Evolutionary conservation across 2,888 invertebrate species (phyloP), one percentile per base, ranked within the genome.

Genomic region (Theristus sp.): DNA sequence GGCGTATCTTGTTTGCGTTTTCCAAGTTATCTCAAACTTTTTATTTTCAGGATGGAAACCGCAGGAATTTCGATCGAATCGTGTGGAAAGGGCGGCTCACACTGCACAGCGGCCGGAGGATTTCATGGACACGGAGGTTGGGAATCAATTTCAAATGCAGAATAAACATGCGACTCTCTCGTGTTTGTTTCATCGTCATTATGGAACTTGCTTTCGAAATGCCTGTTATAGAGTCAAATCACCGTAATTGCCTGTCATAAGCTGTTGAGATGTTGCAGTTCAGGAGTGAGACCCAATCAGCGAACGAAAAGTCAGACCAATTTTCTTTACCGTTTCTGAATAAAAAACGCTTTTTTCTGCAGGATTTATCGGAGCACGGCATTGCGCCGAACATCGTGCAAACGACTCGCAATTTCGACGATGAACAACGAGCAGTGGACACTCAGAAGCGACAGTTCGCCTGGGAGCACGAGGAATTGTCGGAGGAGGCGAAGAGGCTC

Each of bases 41-140:
- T 54, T 22, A 31, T 30, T 57, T 65, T 29, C 47, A 78, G 94
- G 96, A 58, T 98, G 91, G 89, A 81, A 82, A 17, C 98, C 96
- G 0, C 80, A 84, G 38, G 83, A 84, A 24, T 98, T 94, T 73
- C 86, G 87, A 70, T 96, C 96, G 63, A 88, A 90, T 0, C 80
- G 91, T 13, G 75, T 75, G 1, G 85, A 84, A 61, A 86, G 84
- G 67, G 81, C 82, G 0, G 74, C 72, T 17, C 68, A 76, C 13
- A 66, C 65, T 38, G 69, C 80, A 49, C 86, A 86, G 73, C 81
- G 80, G 65, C 87, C 91, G 0, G 86, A 89, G 74, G 93, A 96
- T 77, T 98, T 87, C 71, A 98, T 98, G 98, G 98, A 98, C 74
- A 88, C 89, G 20, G 98, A 98, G 75, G 82, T 81, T 67, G 60